These are phyloP conservation scores for Thaleichthys pacificus DNA, from an alignment of 2,797 vertebrate species.

Conservation along the genomic window DNA sequence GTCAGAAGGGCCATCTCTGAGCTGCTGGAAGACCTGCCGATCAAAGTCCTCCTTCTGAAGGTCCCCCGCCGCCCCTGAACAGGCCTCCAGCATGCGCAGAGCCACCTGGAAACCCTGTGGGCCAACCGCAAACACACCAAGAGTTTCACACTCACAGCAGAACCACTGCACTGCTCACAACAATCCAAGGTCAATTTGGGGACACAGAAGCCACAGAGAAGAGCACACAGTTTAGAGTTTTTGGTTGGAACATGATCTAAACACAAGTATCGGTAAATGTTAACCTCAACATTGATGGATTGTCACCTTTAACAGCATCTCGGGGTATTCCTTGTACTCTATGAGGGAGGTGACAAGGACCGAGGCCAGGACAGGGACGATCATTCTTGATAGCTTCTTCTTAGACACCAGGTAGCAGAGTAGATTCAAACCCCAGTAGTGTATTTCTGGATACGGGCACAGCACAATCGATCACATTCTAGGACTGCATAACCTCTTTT, in stretches of 20 bases:
- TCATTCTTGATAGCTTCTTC: slow-evolving; percentile 84
- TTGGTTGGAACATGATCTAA: not conserved
- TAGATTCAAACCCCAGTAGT: slow-evolving; percentile 87
- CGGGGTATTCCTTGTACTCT: slow-evolving; percentile 78
- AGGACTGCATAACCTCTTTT: not conserved
- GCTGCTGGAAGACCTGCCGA: slow-evolving; percentile 84
- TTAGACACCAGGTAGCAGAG: slow-evolving; percentile 81
- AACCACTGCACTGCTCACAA: no score
- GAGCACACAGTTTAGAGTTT: no score
- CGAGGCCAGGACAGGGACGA: slow-evolving; percentile 82
- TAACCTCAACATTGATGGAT: slow-evolving; percentile 3
- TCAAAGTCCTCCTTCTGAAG: slow-evolving; percentile 86
- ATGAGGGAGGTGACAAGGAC: slow-evolving; percentile 81
- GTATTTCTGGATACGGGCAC: slow-evolving; percentile 78
- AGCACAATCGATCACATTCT: not conserved
- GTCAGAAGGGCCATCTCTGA: slow-evolving; percentile 75
- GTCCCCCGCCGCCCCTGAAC: slow-evolving; percentile 79
- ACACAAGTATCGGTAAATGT: not conserved
- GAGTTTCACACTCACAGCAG: not conserved
- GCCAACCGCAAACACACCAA: not conserved
- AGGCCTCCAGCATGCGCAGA: slow-evolving; percentile 82
- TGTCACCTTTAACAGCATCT: slow-evolving; percentile 84
- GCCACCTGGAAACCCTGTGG: slow-evolving; percentile 81
- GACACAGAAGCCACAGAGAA: no score
- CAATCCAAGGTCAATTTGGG: no score